A percentile compares a stretch with the other conserved stretches of the same genome.
phyloP scores from a whole-genome alignment of 1,140 invertebrate genomes.

The Lepidurus arcticus region DNA sequence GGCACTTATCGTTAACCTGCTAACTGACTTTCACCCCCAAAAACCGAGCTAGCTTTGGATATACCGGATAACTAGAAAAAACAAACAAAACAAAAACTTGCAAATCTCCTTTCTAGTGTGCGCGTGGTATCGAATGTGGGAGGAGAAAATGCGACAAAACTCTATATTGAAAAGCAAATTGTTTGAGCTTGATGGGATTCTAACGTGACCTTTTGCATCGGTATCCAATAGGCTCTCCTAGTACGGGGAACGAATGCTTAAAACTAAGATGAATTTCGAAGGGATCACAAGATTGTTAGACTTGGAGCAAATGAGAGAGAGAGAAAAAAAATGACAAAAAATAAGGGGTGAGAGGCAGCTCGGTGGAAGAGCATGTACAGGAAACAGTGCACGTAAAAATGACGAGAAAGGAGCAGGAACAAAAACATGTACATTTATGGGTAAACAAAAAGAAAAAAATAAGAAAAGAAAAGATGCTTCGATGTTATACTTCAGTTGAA shows the following conservation, averaged over 20 bases:
- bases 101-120: conserved; percentile 14
- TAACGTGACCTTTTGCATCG: conserved; percentile 13
- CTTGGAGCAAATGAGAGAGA: not conserved
- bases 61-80: not conserved
- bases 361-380: not conserved
- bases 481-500: conserved; percentile 9
- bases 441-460: not conserved
- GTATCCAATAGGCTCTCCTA: not conserved
- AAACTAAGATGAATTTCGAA: not conserved
- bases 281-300: not conserved
- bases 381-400: conserved; percentile 15
- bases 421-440: conserved; percentile 12
- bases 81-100: not conserved
- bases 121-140: not conserved
- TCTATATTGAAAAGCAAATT: not conserved
- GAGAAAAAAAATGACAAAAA: not conserved
- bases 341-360: not conserved
- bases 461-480: not conserved
- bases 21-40: not conserved
- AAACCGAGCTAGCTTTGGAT: conserved; percentile 1
- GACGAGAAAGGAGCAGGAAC: not conserved
- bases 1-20: not conserved
- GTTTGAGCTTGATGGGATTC: conserved; percentile 10
- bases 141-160: not conserved
- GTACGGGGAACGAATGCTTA: not conserved